These are phyloP conservation scores for Murina feae DNA, from an alignment of 2,113 vertebrate genomes.

Conservation along the genomic window DNA sequence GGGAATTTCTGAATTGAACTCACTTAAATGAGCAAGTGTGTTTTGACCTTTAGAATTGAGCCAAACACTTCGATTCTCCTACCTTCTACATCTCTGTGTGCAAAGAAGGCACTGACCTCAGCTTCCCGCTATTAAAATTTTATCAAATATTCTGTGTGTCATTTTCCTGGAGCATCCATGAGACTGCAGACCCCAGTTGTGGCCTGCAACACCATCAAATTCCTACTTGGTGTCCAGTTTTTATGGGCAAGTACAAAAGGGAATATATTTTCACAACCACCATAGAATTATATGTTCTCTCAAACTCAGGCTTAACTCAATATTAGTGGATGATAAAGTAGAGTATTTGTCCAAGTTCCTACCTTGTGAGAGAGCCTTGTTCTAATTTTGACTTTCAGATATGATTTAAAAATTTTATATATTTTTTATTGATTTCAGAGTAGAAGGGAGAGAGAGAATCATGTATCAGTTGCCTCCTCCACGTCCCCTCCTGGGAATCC, in stretches of 20 bases:
- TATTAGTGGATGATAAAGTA: not conserved
- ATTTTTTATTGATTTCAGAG: too few species aligned
- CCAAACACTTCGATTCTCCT: slow-evolving; percentile 45
- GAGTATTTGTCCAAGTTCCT: not conserved
- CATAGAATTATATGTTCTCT: not conserved
- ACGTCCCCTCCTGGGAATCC: too few species aligned
- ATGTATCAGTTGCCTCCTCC: too few species aligned
- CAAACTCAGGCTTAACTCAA: not conserved
- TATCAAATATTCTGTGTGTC: slow-evolving; percentile 54
- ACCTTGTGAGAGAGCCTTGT: not conserved
- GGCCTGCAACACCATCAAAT: not conserved
- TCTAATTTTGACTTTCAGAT: not conserved
- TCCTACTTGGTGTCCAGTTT: not conserved
- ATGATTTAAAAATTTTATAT: not conserved
- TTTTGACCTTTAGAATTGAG: slow-evolving; percentile 70
- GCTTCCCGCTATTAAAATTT: slow-evolving; percentile 52
- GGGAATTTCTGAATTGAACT: slow-evolving; percentile 41
- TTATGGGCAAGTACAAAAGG: not conserved
- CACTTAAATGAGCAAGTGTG: slow-evolving; percentile 49
- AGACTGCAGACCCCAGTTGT: not conserved
- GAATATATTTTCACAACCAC: not conserved
- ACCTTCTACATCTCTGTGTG: not conserved
- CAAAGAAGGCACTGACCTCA: slow-evolving; percentile 47
- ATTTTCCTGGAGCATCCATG: not conserved
- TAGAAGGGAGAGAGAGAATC: too few species aligned